Base-by-base conservation (phyloP, 1,140 invertebrate genomes). In the Pachyrhynchus sulphureomaculatus region DNA sequence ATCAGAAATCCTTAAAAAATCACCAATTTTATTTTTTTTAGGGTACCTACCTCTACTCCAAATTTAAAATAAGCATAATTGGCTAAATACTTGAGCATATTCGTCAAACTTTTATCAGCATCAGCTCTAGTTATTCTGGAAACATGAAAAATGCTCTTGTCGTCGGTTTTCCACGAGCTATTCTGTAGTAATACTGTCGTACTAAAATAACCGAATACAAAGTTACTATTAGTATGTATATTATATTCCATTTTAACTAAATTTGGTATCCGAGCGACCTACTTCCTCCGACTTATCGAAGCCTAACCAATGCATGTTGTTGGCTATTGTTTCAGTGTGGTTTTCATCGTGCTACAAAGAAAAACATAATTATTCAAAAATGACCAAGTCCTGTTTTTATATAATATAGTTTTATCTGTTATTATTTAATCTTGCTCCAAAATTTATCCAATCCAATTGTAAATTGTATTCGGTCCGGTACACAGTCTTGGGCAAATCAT, bases 41-140 rank as follows among this genome's bases (percentile, higher is more conserved):
- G n/a, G n/a, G 55, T 47, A 68, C 74, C 73, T 76, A 90, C 88
- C 82, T 98, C 95, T 1, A 98, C 76, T 15, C 95, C 95, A 81
- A 97, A 97, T 76, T 95, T 95, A 76, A 95, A 96, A 77, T 95
- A 98, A 15, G 88, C 86, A 77, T 91, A 96, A 76, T 98, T 98
- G 6, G 91, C 78, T 10, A 96, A 78, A 78, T 92, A 99, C 75
- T 98, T 95, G 12, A 91, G 69, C 72, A 92, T 93, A 20, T 87
- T 79, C 10, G 83, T 72, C 1, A 99, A 69, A 70, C 91, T 88
- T 70, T 85, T 87, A 71, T 99, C 96, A 2, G 94, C 94, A 68
- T 96, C 86, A n/a, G 79, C 77, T 44, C 92, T 82, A 20, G 84
- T 87, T 10, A 96, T 86, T 29, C 88, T 83, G 88, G 86, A 74